Evolutionary conservation across 1,140 invertebrate species (phyloP).

Genomic region (Drosophila melanogaster): DNA sequence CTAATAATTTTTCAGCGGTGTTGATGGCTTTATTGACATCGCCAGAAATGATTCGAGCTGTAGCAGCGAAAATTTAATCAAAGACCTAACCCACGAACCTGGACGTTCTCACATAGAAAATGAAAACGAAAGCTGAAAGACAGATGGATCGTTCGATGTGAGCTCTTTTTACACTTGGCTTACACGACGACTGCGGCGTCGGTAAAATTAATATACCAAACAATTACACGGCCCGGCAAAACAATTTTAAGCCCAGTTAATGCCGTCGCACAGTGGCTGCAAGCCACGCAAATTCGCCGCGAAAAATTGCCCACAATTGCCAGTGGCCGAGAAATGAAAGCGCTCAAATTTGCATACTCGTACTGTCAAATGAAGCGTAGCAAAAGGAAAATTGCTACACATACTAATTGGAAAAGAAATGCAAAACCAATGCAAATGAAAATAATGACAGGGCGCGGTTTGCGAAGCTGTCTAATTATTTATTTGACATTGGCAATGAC

Average conservation of each 20-base stretch:
- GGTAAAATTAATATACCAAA: slow-evolving; percentile 80
- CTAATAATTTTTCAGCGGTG: slow-evolving; percentile 43
- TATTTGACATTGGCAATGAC: background rate
- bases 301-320: slow-evolving; percentile 18
- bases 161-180: slow-evolving; percentile 78
- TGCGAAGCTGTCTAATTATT: slow-evolving; percentile 2
- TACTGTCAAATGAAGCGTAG: slow-evolving; percentile 29
- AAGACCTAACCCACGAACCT: slow-evolving; percentile 71
- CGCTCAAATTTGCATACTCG: slow-evolving; percentile 45
- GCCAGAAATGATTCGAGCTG: slow-evolving; percentile 64
- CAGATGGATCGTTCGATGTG: slow-evolving; percentile 52
- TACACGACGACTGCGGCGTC: slow-evolving; percentile 59
- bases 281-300: slow-evolving; percentile 21
- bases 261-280: slow-evolving; percentile 67
- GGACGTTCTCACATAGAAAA: slow-evolving; percentile 76
- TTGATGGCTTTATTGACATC: slow-evolving; percentile 61
- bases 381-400: slow-evolving; percentile 33
- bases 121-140: slow-evolving; percentile 71
- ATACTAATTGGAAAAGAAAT: slow-evolving; percentile 36
- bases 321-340: slow-evolving; percentile 25
- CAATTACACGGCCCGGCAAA: slow-evolving; percentile 78
- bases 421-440: slow-evolving; percentile 11
- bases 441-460: slow-evolving; percentile 7
- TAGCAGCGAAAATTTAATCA: slow-evolving; percentile 51
- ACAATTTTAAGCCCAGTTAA: slow-evolving; percentile 81